Percentiles rank a stretch among this genome's conserved stretches.
Conservation (phyloP, 2,797 vertebrate genomes). For the Brachyalestes nurse region DNA sequence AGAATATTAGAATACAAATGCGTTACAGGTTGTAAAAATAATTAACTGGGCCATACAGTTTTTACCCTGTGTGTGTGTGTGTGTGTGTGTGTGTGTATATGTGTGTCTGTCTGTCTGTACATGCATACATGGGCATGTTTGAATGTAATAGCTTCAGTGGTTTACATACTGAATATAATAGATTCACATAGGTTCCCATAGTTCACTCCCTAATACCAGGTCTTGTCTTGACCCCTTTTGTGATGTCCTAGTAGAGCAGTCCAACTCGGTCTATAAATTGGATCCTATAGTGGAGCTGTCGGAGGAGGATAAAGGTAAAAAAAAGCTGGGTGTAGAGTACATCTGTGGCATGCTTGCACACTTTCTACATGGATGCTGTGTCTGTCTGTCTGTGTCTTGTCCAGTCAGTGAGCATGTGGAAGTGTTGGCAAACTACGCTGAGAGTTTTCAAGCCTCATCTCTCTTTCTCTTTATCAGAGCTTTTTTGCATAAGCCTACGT, state of each 20-base stretch:
- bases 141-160: neutral
- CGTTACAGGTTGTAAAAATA: too few relatives aligned
- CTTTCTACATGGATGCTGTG: conserved; percentile 57
- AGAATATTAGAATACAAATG: too few relatives aligned
- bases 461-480: neutral
- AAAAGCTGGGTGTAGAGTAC: conserved; percentile 32
- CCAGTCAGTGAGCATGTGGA: conserved; percentile 48
- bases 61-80: too few relatives aligned
- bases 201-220: conserved; percentile 30
- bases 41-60: too few relatives aligned
- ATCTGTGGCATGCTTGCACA: conserved; percentile 60
- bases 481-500: too few relatives aligned
- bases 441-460: neutral
- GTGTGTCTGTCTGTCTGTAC: too few relatives aligned
- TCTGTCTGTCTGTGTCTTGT: conserved; percentile 64
- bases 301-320: conserved; percentile 82
- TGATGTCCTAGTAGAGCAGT: conserved; percentile 75
- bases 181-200: neutral
- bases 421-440: conserved; percentile 5
- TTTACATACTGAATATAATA: too few relatives aligned
- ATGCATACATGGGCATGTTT: neutral
- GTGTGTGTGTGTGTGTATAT: too few relatives aligned
- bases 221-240: conserved; percentile 56
- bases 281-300: conserved; percentile 84
- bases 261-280: conserved; percentile 74